Conservation (phyloP, 1,140 invertebrate species). For the Drosophila saltans region DNA sequence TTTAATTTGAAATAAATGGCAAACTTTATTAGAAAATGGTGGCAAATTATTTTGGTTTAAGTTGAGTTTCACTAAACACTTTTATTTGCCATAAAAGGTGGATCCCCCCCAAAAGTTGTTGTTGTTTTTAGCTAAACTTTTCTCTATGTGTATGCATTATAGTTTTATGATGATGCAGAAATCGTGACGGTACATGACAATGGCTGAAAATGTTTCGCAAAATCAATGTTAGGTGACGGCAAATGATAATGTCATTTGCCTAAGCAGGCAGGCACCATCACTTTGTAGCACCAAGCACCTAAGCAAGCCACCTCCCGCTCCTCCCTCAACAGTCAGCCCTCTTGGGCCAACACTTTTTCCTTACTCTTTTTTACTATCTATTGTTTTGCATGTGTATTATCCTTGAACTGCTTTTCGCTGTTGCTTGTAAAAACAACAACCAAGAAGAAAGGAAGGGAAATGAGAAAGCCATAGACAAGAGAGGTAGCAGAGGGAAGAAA, state of each 20-base stretch:
- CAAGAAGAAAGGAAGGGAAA: slow-evolving; percentile 29
- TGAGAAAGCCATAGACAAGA: slow-evolving; percentile 25
- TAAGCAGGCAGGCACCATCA: slow-evolving; percentile 45
- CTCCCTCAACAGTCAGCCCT: not conserved
- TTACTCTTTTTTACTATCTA: slow-evolving; percentile 42
- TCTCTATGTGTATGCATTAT: slow-evolving; percentile 47
- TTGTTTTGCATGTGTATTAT: slow-evolving; percentile 64
- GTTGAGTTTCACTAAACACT: too few species aligned
- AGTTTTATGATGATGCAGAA: slow-evolving; percentile 77
- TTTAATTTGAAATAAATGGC: too few species aligned
- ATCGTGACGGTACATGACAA: slow-evolving; percentile 57
- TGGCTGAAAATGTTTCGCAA: slow-evolving; percentile 39
- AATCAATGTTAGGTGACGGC: slow-evolving; percentile 55
- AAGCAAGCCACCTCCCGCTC: not conserved
- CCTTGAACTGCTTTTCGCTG: slow-evolving; percentile 69
- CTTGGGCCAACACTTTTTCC: slow-evolving; percentile 6
- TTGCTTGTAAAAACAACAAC: slow-evolving; percentile 33
- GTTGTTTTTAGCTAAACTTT: not conserved
- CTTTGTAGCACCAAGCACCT: not conserved
- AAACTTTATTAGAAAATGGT: too few species aligned
- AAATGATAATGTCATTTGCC: slow-evolving; percentile 74
- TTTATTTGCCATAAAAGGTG: too few species aligned
- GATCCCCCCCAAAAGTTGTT: too few species aligned
- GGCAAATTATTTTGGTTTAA: too few species aligned
- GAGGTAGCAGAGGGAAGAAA: slow-evolving; percentile 14